Evolutionary conservation across 92 coral and sea anemone genomes (phyloP).

Genomic region (Phenganax marumi): DNA sequence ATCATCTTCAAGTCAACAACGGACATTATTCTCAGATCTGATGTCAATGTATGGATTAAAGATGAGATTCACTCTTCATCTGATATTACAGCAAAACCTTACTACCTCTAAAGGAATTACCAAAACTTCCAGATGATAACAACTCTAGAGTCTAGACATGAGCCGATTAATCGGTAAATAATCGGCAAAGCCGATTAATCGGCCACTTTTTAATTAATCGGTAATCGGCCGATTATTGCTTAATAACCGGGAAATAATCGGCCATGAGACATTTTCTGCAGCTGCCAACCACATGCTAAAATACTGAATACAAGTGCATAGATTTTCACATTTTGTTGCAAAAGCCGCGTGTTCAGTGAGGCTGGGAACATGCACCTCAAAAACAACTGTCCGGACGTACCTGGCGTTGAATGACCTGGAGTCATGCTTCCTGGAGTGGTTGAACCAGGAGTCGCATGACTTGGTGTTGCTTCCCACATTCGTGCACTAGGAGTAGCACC

Average conservation of each 20-base stretch:
- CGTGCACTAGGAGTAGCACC: slow-evolving; percentile 98
- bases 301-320: too few relatives aligned
- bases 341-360: too few relatives aligned
- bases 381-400: slow-evolving; percentile 20
- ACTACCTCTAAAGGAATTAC: slow-evolving; percentile 51
- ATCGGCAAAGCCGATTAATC: too few relatives aligned
- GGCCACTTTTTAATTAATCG: too few relatives aligned
- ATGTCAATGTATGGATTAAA: neutral
- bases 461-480: slow-evolving; percentile 98
- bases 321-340: too few relatives aligned
- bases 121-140: slow-evolving; percentile 70
- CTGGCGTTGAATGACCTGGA: slow-evolving; percentile 77
- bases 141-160: slow-evolving; percentile 77
- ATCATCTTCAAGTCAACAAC: slow-evolving; percentile 19
- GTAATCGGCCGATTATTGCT: too few relatives aligned
- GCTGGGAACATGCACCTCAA: neutral
- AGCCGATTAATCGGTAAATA: too few relatives aligned
- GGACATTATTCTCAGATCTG: slow-evolving; percentile 3
- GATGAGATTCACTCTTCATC: slow-evolving; percentile 43
- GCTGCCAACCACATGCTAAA: too few relatives aligned
- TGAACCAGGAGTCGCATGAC: slow-evolving; percentile 95
- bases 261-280: too few relatives aligned
- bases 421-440: slow-evolving; percentile 84
- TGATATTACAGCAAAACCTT: slow-evolving; percentile 49
- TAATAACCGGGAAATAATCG: too few relatives aligned